Base-by-base conservation (phyloP, 1,140 invertebrate species). In the Heliconius hewitsoni region DNA sequence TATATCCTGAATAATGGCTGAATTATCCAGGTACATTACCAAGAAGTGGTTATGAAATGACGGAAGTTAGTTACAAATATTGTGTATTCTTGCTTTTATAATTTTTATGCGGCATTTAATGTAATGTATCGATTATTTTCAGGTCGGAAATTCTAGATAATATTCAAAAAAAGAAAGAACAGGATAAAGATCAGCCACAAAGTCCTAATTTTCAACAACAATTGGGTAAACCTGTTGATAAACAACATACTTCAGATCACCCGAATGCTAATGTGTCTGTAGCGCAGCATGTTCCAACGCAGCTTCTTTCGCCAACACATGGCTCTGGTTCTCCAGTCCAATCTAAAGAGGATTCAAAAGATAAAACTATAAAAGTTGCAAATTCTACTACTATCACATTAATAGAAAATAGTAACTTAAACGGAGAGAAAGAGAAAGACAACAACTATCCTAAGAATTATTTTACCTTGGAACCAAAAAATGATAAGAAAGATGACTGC, bases 371-470 rank as follows among this genome's bases (percentile, higher is more conserved):
- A 90, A 94, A 94, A 83, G 91, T 94, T 70, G 84, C 93, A 39
- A 94, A 94, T 79, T 94, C 93, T 1, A 94, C 93, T 19, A 93
- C 93, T 71, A 93, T 94, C 77, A 94, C 93, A 52, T 83, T 93
- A 23, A 92, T 94, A 50, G 93, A 94, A 27, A 94, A 91, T 83
- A 86, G 84, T 70, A 88, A 84, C 76, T 70, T 90, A 8, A 91
- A 89, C 73, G 80, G 85, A 23, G 91, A 94, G 4, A 93, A 93
- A 78, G 93, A 93, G 39, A 94, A 94, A 83, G 93, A 94, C 57
- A 88, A 80, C 78, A 89, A 87, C 78, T 94, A 90, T 82, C 85
- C 86, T 37, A 93, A 94, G 86, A 94, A 93, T 79, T 94, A 93
- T 78, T 93, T 93, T 77, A 93, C 92, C 46, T 82, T 94, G 86